phyloP scores from a whole-genome alignment of 2,113 vertebrate genomes.

The Scolopax mira region DNA sequence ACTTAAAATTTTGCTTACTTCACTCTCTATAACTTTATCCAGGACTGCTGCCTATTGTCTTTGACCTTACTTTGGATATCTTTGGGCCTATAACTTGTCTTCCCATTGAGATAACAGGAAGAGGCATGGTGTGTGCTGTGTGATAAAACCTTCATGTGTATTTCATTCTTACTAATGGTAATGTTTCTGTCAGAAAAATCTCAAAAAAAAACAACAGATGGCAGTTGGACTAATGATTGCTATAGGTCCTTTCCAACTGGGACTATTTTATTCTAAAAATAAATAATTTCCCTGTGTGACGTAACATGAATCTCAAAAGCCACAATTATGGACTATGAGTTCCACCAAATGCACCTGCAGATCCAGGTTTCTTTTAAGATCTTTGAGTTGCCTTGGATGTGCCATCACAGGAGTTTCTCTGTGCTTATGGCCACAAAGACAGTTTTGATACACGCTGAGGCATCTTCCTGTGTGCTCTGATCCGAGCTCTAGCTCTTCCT shows the following conservation, averaged over 20 bases:
- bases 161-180: background rate
- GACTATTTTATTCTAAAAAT: background rate
- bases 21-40: background rate
- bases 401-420: background rate
- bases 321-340: background rate
- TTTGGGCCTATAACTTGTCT: background rate
- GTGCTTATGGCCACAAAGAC: background rate
- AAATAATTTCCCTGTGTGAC: background rate
- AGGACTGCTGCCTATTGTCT: background rate
- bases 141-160: background rate
- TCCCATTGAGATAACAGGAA: background rate
- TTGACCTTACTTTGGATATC: background rate
- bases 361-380: background rate
- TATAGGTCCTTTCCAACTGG: background rate
- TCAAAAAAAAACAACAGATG: fast-evolving
- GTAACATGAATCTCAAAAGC: too few relatives aligned
- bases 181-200: background rate
- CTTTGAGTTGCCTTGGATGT: background rate
- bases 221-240: background rate
- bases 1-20: background rate
- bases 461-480: background rate
- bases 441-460: background rate
- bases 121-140: background rate
- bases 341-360: background rate
- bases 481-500: background rate